Percentiles rank a stretch among this genome's conserved stretches.
These are phyloP conservation scores for Drosophila histrio DNA, from an alignment of 2,888 invertebrate genomes.

Conservation along the genomic window DNA sequence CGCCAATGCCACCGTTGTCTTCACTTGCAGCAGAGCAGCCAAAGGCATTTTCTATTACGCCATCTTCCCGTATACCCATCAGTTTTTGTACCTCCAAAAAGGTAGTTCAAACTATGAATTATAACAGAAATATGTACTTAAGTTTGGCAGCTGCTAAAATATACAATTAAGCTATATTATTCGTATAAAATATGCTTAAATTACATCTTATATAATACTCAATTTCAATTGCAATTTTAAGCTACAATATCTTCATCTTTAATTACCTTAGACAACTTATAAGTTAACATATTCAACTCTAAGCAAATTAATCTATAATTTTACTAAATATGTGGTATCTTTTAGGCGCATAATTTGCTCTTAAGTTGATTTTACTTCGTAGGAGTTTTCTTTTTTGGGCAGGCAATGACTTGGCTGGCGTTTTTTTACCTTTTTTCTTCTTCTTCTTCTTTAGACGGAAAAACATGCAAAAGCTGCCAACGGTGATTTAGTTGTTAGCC, in stretches of 20 bases:
- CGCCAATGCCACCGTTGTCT: constrained; percentile 26
- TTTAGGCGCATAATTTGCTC: neutral
- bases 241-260: too few species aligned
- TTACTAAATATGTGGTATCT: constrained; percentile 10
- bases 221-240: too few species aligned
- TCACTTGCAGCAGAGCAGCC: constrained; percentile 32
- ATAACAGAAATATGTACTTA: neutral
- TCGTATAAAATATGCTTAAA: too few species aligned
- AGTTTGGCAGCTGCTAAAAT: too few species aligned
- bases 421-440: constrained; percentile 19
- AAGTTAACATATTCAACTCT: neutral
- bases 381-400: neutral
- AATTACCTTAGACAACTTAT: too few species aligned
- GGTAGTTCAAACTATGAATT: neutral
- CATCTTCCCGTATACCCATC: constrained; percentile 39
- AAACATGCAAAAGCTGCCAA: constrained; percentile 65
- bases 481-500: constrained; percentile 78
- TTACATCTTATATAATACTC: too few species aligned
- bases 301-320: neutral
- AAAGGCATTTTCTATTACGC: constrained; percentile 62
- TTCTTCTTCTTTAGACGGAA: too few species aligned
- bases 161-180: too few species aligned
- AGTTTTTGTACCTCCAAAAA: neutral
- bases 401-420: constrained; percentile 38
- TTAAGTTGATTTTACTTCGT: neutral